These are phyloP conservation scores for Aptenodytes forsteri DNA, from an alignment of 2,113 vertebrate genomes.

Conservation along the genomic window DNA sequence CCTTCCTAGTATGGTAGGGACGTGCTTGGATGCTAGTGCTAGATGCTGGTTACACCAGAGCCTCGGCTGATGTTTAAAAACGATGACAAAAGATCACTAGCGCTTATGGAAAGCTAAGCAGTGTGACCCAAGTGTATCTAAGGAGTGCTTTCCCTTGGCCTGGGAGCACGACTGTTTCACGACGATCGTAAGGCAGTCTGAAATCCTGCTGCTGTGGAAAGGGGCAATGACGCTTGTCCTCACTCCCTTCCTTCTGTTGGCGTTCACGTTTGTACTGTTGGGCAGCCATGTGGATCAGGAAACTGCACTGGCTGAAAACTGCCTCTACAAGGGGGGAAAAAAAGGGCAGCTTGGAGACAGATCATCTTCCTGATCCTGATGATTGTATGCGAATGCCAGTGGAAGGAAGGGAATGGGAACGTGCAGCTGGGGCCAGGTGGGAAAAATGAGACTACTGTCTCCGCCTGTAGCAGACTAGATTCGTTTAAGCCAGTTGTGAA, in stretches of 20 bases:
- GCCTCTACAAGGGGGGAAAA: background rate
- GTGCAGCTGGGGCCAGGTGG: background rate
- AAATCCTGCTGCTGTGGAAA: background rate
- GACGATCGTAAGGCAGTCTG: rapidly evolving
- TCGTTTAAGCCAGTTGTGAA: background rate
- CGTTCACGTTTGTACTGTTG: rapidly evolving
- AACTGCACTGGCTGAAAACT: background rate
- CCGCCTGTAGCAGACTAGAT: background rate
- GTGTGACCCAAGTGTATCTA: background rate
- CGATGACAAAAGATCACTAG: background rate
- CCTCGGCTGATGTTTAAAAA: background rate
- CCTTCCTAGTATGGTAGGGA: background rate
- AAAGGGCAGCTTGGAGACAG: background rate
- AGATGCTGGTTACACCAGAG: background rate
- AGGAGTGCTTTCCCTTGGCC: background rate
- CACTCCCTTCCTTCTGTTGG: background rate
- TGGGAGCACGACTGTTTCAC: rapidly evolving
- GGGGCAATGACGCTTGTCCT: background rate
- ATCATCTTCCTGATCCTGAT: background rate
- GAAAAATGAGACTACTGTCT: background rate
- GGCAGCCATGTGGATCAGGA: background rate
- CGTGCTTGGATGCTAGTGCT: background rate
- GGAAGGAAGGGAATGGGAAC: background rate
- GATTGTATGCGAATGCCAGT: background rate
- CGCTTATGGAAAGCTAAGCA: background rate